Evolutionary conservation across 2,797 vertebrate genomes (phyloP).

Genomic region (Sylvilagus floridanus): DNA sequence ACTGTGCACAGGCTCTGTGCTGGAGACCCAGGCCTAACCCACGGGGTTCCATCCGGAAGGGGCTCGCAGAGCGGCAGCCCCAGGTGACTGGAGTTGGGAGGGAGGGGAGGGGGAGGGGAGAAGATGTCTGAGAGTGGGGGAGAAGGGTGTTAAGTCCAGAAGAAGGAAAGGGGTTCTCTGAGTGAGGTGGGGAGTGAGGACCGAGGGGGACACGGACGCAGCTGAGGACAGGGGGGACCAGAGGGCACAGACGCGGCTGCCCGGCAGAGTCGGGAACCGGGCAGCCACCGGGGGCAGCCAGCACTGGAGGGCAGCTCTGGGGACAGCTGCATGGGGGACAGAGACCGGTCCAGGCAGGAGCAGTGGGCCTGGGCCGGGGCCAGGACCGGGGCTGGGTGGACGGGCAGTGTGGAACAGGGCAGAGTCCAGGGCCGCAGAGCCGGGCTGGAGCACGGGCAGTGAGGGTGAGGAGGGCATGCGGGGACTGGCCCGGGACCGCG

Average conservation of each 20-base stretch:
- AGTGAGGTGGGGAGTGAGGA: neutral
- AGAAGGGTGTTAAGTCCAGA: neutral
- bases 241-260: rapidly evolving
- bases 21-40: neutral
- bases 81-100: neutral
- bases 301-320: neutral
- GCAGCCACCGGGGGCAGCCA: neutral
- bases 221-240: neutral
- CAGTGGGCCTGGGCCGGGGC: neutral
- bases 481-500: too few species aligned
- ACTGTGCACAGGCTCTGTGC: neutral
- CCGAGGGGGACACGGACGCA: neutral
- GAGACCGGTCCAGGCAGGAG: neutral
- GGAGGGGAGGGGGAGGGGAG: neutral
- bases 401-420: rapidly evolving
- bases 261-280: neutral
- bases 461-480: neutral
- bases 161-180: neutral
- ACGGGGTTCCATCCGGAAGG: neutral
- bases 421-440: rapidly evolving
- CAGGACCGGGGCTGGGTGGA: neutral
- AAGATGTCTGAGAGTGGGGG: neutral
- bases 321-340: neutral
- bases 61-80: neutral
- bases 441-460: neutral